Evolutionary conservation across 1,140 invertebrate genomes (phyloP), one percentile per base, ranked within the genome.

Genomic region (Ceratoteleas bidentatus): DNA sequence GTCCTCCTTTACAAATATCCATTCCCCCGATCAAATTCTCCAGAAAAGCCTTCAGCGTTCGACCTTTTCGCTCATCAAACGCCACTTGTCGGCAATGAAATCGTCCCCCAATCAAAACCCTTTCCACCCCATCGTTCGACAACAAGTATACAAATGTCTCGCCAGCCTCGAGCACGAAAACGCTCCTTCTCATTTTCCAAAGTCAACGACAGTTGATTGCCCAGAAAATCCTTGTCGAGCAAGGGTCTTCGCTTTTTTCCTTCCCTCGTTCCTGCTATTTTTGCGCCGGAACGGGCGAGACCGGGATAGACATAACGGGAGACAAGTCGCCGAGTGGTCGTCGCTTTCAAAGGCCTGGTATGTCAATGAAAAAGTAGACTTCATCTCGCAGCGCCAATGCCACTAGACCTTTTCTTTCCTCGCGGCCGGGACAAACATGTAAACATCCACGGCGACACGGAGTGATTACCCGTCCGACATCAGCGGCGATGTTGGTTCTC

Each of bases 361-460:
- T 65, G 70, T 70, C 70, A 65, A 81, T 73, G 78, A 81, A 81
- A 81, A 81, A 81, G 78, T 81, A 70, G 78, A 81, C 78, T 74
- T 75, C 70, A 70, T 81, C 65, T 81, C 65, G 70, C 78, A 52
- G 57, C 54, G 54, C 56, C 75, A 65, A 70, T 70, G 32, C 52
- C 24, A 24, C 24, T 69, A 70, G 68, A 68, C 65, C 58, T 75
- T 83, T 76, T 76, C 60, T 68, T 77, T 68, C 50, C 74, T 78
- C 34, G 69, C 52, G 60, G 54, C 50, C 58, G 49, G 47, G 49
- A 70, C 75, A 76, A 80, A 84, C 72, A 75, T 85, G 84, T 83
- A 85, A 85, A 85, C 81, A 85, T 81, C 70, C 66, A 81, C 65
- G 65, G 66, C 74, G 77, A 80, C 77, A 73, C 69, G 81, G 62